phyloP scores from a whole-genome alignment of 2,113 vertebrate genomes.

The Ammodytes marinus region DNA sequence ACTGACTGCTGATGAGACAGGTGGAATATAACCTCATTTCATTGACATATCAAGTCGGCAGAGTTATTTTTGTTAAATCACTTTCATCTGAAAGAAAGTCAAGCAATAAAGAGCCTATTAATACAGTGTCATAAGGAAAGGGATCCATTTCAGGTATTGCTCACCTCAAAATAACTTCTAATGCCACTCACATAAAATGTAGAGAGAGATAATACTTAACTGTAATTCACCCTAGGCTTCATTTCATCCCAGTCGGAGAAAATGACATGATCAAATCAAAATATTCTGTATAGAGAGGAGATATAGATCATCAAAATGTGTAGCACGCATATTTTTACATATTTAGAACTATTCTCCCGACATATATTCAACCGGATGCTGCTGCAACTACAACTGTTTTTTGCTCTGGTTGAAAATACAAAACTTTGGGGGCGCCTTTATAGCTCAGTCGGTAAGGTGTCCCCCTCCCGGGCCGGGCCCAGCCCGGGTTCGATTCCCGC shows the following conservation, averaged over 20 bases:
- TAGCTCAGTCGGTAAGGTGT: too few relatives aligned
- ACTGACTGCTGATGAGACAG: not conserved
- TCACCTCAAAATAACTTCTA: constrained; percentile 21
- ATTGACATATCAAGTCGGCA: not conserved
- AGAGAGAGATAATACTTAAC: not conserved
- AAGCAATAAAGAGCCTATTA: constrained; percentile 14
- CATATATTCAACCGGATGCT: not conserved
- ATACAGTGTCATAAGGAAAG: not conserved
- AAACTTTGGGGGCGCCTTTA: too few relatives aligned
- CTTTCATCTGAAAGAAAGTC: constrained; percentile 6
- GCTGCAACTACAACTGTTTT: not conserved
- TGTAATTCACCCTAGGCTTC: not conserved
- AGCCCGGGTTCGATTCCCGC: too few relatives aligned
- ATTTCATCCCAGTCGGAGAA: constrained; percentile 1
- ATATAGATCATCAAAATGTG: constrained; percentile 3
- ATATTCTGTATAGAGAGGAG: not conserved
- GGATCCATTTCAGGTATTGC: constrained; percentile 27
- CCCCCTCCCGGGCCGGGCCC: too few relatives aligned
- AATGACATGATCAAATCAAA: not conserved
- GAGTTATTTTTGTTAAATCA: constrained; percentile 1
- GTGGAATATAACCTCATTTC: not conserved
- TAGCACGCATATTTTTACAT: not conserved
- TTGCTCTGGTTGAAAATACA: not conserved
- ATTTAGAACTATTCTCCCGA: not conserved
- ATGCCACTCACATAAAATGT: not conserved